Evolutionary conservation across 2,888 invertebrate species (phyloP).

Genomic region (Spicauda simplicius): DNA sequence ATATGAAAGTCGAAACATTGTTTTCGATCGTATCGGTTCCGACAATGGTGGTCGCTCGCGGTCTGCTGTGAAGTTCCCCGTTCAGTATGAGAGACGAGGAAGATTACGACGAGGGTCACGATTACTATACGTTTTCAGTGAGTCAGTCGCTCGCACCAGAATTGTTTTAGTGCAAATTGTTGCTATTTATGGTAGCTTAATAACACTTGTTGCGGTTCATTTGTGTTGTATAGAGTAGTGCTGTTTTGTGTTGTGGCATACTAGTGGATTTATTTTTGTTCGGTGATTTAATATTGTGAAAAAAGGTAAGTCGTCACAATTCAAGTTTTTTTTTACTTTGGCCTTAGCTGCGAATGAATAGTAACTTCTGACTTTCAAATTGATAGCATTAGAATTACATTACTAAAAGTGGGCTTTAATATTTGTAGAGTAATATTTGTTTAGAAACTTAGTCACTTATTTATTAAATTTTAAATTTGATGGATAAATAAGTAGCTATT

Average conservation of each 20-base stretch:
- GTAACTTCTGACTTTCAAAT: neutral
- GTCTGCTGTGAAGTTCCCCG: conserved; percentile 5
- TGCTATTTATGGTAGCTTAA: conserved; percentile 16
- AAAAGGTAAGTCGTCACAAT: conserved; percentile 16
- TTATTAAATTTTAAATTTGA: too few relatives aligned
- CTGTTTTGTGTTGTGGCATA: conserved; percentile 26
- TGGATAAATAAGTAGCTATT: too few relatives aligned
- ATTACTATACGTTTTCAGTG: conserved; percentile 33
- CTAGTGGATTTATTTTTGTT: conserved; percentile 19
- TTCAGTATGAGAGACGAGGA: conserved; percentile 24
- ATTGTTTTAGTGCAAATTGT: conserved; percentile 2
- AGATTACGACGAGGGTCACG: conserved; percentile 35
- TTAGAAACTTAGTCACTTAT: too few relatives aligned
- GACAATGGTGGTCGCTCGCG: conserved; percentile 3
- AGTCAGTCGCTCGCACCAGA: conserved; percentile 27
- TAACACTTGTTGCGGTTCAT: conserved; percentile 24
- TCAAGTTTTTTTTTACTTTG: neutral
- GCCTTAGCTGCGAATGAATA: neutral
- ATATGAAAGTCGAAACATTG: too few relatives aligned
- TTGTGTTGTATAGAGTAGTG: conserved; percentile 9
- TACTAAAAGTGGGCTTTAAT: too few relatives aligned
- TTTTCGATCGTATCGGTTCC: conserved; percentile 1
- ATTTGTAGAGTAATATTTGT: too few relatives aligned
- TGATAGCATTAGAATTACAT: too few relatives aligned
- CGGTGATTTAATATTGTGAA: conserved; percentile 2